Evolutionary conservation across 2,113 vertebrate species (phyloP), one percentile per base, ranked within the genome.

Genomic region (Pteruthius melanotis): DNA sequence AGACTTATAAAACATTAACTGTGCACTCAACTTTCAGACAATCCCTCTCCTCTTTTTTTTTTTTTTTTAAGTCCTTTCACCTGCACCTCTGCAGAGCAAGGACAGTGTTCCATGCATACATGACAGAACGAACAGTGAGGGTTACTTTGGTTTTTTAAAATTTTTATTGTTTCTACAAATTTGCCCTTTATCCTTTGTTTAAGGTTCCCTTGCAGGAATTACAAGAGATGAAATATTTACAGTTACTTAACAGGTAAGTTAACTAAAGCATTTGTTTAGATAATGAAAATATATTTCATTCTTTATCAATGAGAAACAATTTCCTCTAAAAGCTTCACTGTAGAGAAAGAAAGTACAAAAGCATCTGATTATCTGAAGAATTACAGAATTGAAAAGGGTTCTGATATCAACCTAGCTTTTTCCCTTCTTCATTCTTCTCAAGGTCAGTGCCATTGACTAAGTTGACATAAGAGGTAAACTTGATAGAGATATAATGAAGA

Each of bases 111-210:
- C 4, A 16, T 16, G 20, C 1, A 23, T 44, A 12, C 10, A 19
- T 9, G 6, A 63, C 7, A 66, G 21, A 57, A 20, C 3, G 1
- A 74, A 60, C 4, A 64, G 5, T 15, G 4, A 88, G 6, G 7
- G 1, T 3, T 37, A 4, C 3, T 8, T 35, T 31, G 18, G 9
- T n/a, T 56, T 44, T 33, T 44, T 2, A 2, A 19, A 15, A 2
- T 8, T 30, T 35, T n/a, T 33, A 22, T 44, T 57, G 27, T 56
- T 85, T 57, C 11, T 44, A 42, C 3, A 35, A 9, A 10, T 71
- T 86, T 56, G 3, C 12, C 3, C 59, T 75, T 70, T 54, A 54
- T 63, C 39, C 8, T 53, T 76, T 76, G 3, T 9, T 19, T 52
- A 39, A 47, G 1, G 13, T 61, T 66, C 5, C 10, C 12, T 54